Conservation (phyloP, 2,113 vertebrate species). For the Thamnophis sirtalis region DNA sequence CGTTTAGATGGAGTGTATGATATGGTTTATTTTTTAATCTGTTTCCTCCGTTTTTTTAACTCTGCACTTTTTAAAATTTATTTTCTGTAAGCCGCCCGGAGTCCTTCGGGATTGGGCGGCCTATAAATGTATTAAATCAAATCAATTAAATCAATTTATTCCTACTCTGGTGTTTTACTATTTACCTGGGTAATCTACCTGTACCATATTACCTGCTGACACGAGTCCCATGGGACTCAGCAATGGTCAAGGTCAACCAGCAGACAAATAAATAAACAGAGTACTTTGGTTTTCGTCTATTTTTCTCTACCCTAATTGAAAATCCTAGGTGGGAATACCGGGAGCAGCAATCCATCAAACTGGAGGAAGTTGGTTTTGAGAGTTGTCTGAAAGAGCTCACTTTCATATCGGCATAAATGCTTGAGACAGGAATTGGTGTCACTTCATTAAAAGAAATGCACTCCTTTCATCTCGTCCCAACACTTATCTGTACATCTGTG, state of each 20-base stretch:
- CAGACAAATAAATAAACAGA: not conserved
- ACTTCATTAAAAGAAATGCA: slow-evolving; percentile 34
- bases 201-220: not conserved
- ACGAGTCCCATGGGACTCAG: not conserved
- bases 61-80: no score
- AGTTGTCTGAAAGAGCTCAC: not conserved
- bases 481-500: not conserved
- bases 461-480: not conserved
- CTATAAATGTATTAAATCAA: no score
- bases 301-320: not conserved
- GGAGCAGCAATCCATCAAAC: not conserved
- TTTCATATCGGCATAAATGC: not conserved
- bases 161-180: not conserved
- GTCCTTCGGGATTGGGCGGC: no score
- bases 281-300: not conserved
- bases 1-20: no score
- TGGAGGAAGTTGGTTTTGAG: not conserved
- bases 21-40: no score
- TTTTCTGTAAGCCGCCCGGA: no score
- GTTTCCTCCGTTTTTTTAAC: no score
- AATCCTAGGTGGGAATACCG: not conserved
- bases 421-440: slow-evolving; percentile 36
- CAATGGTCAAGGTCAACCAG: not conserved
- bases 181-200: not conserved
- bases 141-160: no score